Evolutionary conservation across 2,113 vertebrate genomes (phyloP).

Genomic region (Corythornis madagascariensis): DNA sequence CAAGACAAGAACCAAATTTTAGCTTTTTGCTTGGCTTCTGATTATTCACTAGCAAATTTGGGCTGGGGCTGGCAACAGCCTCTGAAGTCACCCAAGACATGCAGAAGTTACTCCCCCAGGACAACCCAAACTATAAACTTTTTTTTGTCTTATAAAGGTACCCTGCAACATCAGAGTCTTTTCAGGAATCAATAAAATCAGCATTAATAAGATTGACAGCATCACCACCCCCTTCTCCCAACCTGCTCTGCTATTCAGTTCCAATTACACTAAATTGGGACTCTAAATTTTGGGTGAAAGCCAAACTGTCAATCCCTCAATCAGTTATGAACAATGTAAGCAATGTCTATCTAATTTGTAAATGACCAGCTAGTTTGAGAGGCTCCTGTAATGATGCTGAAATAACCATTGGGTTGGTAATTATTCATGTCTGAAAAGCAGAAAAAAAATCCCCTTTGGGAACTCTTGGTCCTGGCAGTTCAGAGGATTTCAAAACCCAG

Average conservation of each 20-base stretch:
- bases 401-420: background rate
- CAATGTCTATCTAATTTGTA: slow-evolving; percentile 33
- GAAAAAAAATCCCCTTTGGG: background rate
- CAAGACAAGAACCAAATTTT: background rate
- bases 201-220: slow-evolving; percentile 53
- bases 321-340: slow-evolving; percentile 40
- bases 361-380: slow-evolving; percentile 34
- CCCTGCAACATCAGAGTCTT: slow-evolving; percentile 63
- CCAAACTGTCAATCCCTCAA: slow-evolving; percentile 52
- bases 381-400: slow-evolving; percentile 16
- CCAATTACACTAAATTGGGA: slow-evolving; percentile 18
- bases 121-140: slow-evolving; percentile 53
- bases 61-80: background rate
- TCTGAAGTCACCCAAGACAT: background rate
- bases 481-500: background rate
- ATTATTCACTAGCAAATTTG: background rate
- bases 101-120: slow-evolving; percentile 11
- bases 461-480: background rate
- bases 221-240: background rate
- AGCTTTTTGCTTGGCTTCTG: background rate
- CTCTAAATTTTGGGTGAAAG: slow-evolving; percentile 28
- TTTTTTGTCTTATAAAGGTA: slow-evolving; percentile 64
- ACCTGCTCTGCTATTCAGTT: background rate
- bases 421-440: background rate
- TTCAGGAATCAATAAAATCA: slow-evolving; percentile 67